Evolutionary conservation across 2,797 vertebrate genomes (phyloP), one percentile per base, ranked within the genome.

Genomic region (Bucorvus abyssinicus): DNA sequence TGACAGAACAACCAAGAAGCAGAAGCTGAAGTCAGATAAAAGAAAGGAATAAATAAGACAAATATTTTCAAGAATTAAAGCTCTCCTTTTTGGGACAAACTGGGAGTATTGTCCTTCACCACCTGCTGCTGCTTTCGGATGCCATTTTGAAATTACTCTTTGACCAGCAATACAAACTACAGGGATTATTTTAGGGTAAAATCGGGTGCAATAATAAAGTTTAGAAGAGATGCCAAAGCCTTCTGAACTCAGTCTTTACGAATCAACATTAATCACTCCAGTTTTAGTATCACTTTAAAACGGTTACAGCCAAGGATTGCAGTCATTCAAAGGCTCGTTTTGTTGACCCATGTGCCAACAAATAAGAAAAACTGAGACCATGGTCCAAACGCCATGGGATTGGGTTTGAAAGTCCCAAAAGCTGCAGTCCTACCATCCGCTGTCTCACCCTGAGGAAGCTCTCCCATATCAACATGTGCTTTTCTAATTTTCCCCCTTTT

Each of bases 311-410:
- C 12, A 40, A 56, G 3, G 11, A 63, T 29, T 40, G 38, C 1
- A 2, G 11, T 10, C 21, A 14, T 38, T 64, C 30, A 50, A 76
- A 60, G 17, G 14, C 5, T 68, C 6, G 1, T 71, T 56, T 7
- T 38, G 24, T 12, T 44, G 79, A 30, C 6, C 12, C 26, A 40
- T 40, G 38, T 40, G 38, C 38, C 38, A 40, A 10, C n/a, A 61
- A 69, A 44, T 2, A 56, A 40, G 38, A 10, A 82, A 74, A 87
- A 24, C 9, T n/a, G 26, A 21, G 11, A 23, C 6, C 21, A 2
- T 26, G 12, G 32, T 27, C 30, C n/a, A 18, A 71, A 45, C 4
- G 0, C 12, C 27, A 5, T 0, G 1, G 36, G 20, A 12, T 12
- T n/a, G 23, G 12, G 8, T 38, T 70, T 52, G 22, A 34, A 67